These are phyloP conservation scores for Coranthus polyacanthus DNA, from an alignment of 2,797 vertebrate species.

Conservation along the genomic window DNA sequence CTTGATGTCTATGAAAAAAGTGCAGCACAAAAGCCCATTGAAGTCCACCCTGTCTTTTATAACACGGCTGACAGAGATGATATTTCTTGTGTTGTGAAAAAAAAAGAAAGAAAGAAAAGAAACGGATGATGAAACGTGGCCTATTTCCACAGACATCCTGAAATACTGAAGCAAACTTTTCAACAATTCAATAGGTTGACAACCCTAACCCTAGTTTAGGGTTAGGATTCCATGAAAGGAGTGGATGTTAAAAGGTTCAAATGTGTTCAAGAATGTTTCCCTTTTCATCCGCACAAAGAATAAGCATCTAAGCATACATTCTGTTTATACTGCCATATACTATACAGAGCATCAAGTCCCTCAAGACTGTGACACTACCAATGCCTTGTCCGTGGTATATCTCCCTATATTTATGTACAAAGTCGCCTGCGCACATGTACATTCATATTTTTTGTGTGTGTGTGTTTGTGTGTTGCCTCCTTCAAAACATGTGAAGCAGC, in stretches of 20 bases:
- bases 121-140: constrained; percentile 1
- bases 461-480: constrained; percentile 21
- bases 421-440: constrained; percentile 5
- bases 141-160: neutral
- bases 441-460: constrained; percentile 16
- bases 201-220: too few relatives aligned
- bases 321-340: neutral
- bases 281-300: neutral
- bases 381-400: neutral
- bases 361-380: neutral
- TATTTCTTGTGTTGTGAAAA: too few relatives aligned
- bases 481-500: constrained; percentile 47
- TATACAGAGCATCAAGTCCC: neutral
- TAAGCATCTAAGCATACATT: neutral
- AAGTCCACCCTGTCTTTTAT: too few relatives aligned
- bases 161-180: constrained; percentile 4
- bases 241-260: too few relatives aligned
- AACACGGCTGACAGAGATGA: too few relatives aligned
- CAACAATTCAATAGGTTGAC: constrained; percentile 1
- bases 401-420: constrained; percentile 14
- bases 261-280: neutral
- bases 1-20: too few relatives aligned
- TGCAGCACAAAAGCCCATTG: too few relatives aligned
- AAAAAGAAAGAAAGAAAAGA: neutral
- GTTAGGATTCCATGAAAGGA: too few relatives aligned